Evolutionary conservation across 1,140 invertebrate genomes (phyloP).

Genomic region (Ectropis grisescens): DNA sequence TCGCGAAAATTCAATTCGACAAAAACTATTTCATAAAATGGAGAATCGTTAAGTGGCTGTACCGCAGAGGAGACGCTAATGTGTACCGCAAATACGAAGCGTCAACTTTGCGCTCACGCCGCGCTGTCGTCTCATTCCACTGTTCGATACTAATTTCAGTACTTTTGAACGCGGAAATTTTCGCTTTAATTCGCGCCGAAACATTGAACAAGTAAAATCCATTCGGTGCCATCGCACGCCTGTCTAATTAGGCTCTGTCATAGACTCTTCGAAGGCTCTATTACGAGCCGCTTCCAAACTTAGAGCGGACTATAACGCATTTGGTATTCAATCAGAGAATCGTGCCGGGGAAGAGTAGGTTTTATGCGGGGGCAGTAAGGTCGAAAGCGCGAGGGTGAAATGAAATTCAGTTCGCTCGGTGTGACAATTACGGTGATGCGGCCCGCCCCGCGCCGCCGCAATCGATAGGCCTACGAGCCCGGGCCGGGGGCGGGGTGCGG

Average conservation of each 20-base stretch:
- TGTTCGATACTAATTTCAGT: conserved; percentile 26
- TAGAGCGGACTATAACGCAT: conserved; percentile 61
- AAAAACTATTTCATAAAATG: too few species aligned
- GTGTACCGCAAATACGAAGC: conserved; percentile 13
- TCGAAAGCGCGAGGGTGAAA: conserved; percentile 42
- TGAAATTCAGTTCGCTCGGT: conserved; percentile 52
- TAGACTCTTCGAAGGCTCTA: conserved; percentile 68
- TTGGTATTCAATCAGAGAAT: conserved; percentile 46
- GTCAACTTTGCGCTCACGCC: conserved; percentile 11
- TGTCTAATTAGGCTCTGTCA: conserved; percentile 69
- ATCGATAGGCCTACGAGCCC: conserved; percentile 63
- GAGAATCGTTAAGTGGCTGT: too few species aligned
- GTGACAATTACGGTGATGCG: conserved; percentile 67
- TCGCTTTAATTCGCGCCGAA: conserved; percentile 32
- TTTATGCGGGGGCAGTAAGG: conserved; percentile 48
- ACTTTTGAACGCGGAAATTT: conserved; percentile 23
- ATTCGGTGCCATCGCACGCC: conserved; percentile 59
- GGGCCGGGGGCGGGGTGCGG: conserved; percentile 16
- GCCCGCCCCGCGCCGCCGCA: conserved; percentile 61
- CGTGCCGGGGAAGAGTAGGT: conserved; percentile 23
- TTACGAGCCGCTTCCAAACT: conserved; percentile 64
- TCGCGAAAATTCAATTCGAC: too few species aligned
- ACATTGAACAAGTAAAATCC: conserved; percentile 64
- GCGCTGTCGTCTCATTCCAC: conserved; percentile 2
- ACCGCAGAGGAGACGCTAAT: too few species aligned